phyloP scores from a whole-genome alignment of 2,888 invertebrate species.

The Drosophila affinis region DNA sequence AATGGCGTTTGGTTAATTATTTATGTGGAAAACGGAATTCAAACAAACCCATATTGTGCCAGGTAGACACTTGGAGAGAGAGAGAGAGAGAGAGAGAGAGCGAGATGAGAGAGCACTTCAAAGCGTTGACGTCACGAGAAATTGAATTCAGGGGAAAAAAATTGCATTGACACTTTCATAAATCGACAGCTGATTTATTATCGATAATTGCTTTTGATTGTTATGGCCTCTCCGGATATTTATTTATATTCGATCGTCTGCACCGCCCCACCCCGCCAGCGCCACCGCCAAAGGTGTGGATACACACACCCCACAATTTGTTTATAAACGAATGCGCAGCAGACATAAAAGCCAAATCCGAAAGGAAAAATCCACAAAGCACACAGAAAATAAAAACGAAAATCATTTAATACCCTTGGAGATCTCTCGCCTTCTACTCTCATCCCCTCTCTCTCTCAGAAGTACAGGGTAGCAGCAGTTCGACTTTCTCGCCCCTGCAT shows the following conservation, averaged over 20 bases:
- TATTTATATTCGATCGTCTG: constrained; percentile 29
- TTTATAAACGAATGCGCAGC: constrained; percentile 70
- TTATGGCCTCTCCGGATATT: constrained; percentile 48
- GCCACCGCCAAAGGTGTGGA: constrained; percentile 36
- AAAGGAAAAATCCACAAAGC: constrained; percentile 38
- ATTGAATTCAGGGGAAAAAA: constrained; percentile 34
- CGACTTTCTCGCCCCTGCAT: too few relatives aligned
- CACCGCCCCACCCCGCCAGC: not conserved
- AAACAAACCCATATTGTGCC: constrained; percentile 18
- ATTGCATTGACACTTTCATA: constrained; percentile 78
- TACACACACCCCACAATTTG: constrained; percentile 55
- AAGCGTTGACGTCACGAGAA: constrained; percentile 65
- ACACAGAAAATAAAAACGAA: not conserved
- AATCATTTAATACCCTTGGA: not conserved
- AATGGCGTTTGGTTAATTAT: constrained; percentile 63
- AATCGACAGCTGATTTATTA: constrained; percentile 75
- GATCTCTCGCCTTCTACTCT: too few relatives aligned
- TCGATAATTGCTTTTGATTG: constrained; percentile 72
- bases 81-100: not conserved
- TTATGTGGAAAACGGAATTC: constrained; percentile 57
- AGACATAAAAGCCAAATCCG: constrained; percentile 60
- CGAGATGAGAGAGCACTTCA: constrained; percentile 7
- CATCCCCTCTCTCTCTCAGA: too few relatives aligned
- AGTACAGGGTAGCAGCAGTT: too few relatives aligned
- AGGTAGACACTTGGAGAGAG: not conserved